A percentile compares a stretch with the other conserved stretches of the same genome.
phyloP scores from a whole-genome alignment of 2,113 vertebrate species.

The Regulus satrapa region DNA sequence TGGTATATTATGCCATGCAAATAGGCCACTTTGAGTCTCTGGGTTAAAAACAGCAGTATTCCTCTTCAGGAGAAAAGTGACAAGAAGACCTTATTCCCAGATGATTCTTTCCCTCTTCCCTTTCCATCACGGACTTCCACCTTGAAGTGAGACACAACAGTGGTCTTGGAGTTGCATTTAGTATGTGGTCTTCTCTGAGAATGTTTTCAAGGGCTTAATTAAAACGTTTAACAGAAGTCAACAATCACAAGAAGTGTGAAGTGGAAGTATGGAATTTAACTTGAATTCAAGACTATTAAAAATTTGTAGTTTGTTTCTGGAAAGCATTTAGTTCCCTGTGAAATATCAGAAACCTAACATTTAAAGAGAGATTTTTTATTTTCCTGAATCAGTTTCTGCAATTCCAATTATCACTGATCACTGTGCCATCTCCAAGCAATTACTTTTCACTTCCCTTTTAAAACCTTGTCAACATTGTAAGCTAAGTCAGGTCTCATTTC shows the following conservation, averaged over 20 bases:
- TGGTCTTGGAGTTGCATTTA: not conserved
- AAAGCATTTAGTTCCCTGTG: not conserved
- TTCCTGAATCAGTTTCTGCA: not conserved
- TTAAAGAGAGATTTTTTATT: not conserved
- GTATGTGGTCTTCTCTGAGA: not conserved
- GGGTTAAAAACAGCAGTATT: not conserved
- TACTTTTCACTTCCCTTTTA: not conserved
- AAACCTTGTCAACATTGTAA: not conserved
- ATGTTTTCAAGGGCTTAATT: not conserved
- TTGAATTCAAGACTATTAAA: not conserved
- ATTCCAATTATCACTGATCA: not conserved
- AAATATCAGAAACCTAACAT: not conserved
- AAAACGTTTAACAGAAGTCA: not conserved
- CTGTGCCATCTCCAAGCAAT: not conserved
- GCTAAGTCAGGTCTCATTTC: not conserved
- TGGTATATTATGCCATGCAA: fast-evolving
- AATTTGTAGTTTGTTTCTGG: not conserved
- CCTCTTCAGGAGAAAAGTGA: not conserved
- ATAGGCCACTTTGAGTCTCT: not conserved
- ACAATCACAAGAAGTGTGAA: not conserved
- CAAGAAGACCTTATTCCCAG: not conserved
- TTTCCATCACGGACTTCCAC: no score
- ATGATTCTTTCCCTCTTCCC: not conserved
- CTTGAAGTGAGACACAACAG: not conserved
- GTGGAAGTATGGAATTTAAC: not conserved